Percentiles rank a stretch among this genome's conserved stretches.
phyloP scores from a whole-genome alignment of 2,113 vertebrate species.

The Ia io region DNA sequence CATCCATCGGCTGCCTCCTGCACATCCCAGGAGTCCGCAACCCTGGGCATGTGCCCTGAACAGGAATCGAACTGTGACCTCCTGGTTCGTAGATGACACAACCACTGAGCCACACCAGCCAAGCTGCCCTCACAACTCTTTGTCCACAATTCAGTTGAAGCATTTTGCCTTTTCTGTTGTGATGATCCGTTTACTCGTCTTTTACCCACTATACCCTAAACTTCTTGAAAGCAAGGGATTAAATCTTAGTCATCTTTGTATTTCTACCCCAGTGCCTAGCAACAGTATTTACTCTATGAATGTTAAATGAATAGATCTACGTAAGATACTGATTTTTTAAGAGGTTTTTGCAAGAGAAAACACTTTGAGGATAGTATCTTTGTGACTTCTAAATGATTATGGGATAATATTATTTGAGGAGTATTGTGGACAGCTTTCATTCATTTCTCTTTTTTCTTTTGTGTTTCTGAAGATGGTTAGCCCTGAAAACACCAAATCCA shows the following conservation, averaged over 20 bases:
- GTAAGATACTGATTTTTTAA: background rate
- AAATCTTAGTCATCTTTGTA: background rate
- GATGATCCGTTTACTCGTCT: background rate
- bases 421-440: background rate
- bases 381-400: background rate
- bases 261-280: background rate
- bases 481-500: slow-evolving; percentile 76
- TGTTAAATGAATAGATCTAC: background rate
- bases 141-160: background rate
- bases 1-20: too few relatives aligned
- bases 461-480: slow-evolving; percentile 83
- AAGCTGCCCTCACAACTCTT: background rate
- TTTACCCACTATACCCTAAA: background rate
- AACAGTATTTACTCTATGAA: background rate
- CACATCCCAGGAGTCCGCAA: too few relatives aligned
- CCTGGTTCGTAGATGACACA: too few relatives aligned
- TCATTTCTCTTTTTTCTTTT: background rate
- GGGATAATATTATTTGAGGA: background rate
- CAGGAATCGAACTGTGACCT: too few relatives aligned
- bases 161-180: background rate
- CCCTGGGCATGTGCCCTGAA: too few relatives aligned
- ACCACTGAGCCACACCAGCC: too few relatives aligned
- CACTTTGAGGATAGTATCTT: background rate
- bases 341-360: background rate
- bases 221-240: background rate